Evolutionary conservation across 2,888 invertebrate species (phyloP), one percentile per base, ranked within the genome.

Genomic region (Drosophila acutilabella): DNA sequence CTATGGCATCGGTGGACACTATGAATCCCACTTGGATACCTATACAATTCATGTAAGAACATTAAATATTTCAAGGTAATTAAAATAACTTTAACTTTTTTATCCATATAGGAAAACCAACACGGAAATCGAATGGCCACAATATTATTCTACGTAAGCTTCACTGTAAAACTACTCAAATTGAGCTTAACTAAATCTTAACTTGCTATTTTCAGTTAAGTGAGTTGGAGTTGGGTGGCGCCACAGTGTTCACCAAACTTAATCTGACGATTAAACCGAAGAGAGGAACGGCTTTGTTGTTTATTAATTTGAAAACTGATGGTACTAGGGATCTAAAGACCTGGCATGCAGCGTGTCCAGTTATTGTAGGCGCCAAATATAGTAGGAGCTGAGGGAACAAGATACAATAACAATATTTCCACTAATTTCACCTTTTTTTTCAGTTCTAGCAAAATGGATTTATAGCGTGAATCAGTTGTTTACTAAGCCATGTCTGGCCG

Each of bases 1-100:
- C 44, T 64, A 76, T 13, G 80, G 75, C 11, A 18, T 74, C 7
- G 80, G 62, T 2, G 70, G 65, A 0, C 59, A 62, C n/a, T 79
- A 70, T 18, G 3, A 6, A 0, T 0, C 30, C 4, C 65, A 69
- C 40, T 0, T 26, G 11, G 80, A 79, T 14, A 10, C 30, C 14
- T 33, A 11, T 11, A 0, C 0, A 2, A 0, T 8, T 2, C 18
- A 18, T 13, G 54, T 54, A 54, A 14, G 10, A 23, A 11, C 10
- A 14, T n/a, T 6, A 36, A 20, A 3, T 51, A 11, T 36, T 38
- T 20, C 4, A 38, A 36, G 8, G 11, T 16, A 1, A 26, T 14
- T 30, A 11, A 2, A 10, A 8, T 8, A 20, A 33, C n/a, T n/a
- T n/a, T n/a, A n/a, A n/a, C n/a, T n/a, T n/a, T n/a, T n/a, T n/a